These are phyloP conservation scores for Poecilus cupreus DNA, from an alignment of 2,888 invertebrate genomes.

Conservation along the genomic window DNA sequence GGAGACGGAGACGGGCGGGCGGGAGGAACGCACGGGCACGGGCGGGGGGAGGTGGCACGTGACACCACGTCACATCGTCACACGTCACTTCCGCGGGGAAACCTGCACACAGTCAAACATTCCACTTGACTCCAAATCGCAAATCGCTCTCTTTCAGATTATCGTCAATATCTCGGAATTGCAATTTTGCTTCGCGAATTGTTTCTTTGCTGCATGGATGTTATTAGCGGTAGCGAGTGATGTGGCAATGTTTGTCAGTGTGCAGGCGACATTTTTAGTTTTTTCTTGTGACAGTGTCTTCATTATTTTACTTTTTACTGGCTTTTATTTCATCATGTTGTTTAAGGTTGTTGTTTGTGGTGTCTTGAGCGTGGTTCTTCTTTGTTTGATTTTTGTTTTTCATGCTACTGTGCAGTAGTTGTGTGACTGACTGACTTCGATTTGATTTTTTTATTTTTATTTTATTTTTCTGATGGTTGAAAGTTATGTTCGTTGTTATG, in stretches of 20 bases:
- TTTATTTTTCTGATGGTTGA: background rate
- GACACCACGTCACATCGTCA: conserved; percentile 27
- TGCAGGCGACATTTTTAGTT: conserved; percentile 38
- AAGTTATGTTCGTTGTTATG: conserved; percentile 14
- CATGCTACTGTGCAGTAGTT: background rate
- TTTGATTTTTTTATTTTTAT: background rate
- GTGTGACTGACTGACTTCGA: background rate
- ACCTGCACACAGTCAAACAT: conserved; percentile 79
- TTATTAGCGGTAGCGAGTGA: conserved; percentile 20
- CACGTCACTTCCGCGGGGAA: conserved; percentile 64
- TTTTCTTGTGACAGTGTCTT: background rate
- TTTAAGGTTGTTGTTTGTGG: conserved; percentile 6
- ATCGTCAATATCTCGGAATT: background rate
- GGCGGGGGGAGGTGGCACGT: background rate
- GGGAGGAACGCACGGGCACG: background rate
- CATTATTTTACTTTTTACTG: background rate
- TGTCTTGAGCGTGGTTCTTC: background rate
- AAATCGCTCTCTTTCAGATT: background rate
- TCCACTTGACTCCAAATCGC: conserved; percentile 69
- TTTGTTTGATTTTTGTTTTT: background rate
- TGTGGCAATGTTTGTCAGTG: conserved; percentile 56
- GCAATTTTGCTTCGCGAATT: background rate
- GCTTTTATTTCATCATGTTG: too few relatives aligned
- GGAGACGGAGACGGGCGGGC: background rate
- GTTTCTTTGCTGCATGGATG: background rate